phyloP scores from a whole-genome alignment of 1,140 invertebrate genomes.

The Bactericera cockerelli region DNA sequence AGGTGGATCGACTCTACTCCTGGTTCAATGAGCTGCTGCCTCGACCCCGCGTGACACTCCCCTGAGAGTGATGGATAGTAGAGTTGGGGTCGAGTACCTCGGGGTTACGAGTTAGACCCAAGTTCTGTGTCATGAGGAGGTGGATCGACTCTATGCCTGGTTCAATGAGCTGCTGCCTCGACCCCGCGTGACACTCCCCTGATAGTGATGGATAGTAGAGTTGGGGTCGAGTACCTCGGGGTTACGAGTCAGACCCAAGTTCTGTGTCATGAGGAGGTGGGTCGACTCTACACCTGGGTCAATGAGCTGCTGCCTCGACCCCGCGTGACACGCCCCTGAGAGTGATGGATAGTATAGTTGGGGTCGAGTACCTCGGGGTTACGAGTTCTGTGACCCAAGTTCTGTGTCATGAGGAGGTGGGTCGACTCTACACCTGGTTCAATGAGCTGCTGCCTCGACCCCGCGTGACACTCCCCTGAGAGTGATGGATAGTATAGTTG shows the following conservation, averaged over 20 bases:
- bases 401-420: slow-evolving; percentile 33
- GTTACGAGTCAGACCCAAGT: slow-evolving; percentile 37
- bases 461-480: too few relatives aligned
- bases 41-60: background rate
- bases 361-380: slow-evolving; percentile 33
- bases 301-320: slow-evolving; percentile 15
- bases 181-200: background rate
- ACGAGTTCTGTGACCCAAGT: slow-evolving; percentile 38
- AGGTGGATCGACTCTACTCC: slow-evolving; percentile 32
- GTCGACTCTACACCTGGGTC: slow-evolving; percentile 36
- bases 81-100: slow-evolving; percentile 34
- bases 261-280: slow-evolving; percentile 33
- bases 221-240: slow-evolving; percentile 33
- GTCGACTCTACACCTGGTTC: slow-evolving; percentile 36
- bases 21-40: slow-evolving; percentile 31
- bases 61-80: too few relatives aligned
- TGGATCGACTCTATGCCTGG: slow-evolving; percentile 35
- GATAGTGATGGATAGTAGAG: too few relatives aligned
- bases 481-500: too few relatives aligned
- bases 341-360: too few relatives aligned
- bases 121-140: slow-evolving; percentile 34
- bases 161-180: slow-evolving; percentile 24
- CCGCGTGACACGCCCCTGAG: too few relatives aligned
- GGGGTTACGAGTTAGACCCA: slow-evolving; percentile 35
- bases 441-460: slow-evolving; percentile 15